phyloP scores from a whole-genome alignment of 64 coral and sea anemone species.

The Dendrophyllia cribrosa region DNA sequence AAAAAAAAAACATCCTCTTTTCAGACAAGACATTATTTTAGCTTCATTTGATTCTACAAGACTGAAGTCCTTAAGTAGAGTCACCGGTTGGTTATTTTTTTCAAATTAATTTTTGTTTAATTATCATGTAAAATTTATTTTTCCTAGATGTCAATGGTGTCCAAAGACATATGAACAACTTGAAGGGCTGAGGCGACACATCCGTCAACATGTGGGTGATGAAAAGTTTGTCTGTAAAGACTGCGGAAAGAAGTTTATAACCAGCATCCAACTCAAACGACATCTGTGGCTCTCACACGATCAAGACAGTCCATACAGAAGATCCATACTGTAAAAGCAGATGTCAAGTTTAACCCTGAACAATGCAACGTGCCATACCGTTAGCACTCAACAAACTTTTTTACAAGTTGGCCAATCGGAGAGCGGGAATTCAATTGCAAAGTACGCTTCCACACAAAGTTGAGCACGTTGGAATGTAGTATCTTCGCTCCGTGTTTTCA shows the following conservation, averaged over 20 bases:
- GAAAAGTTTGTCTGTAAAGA: conserved; percentile 93
- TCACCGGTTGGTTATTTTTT: no score
- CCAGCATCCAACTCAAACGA: conserved; percentile 90
- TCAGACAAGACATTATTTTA: no score
- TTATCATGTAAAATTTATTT: not conserved
- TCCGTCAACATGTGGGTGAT: conserved; percentile 95
- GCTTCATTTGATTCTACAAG: no score
- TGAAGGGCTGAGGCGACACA: conserved; percentile 88
- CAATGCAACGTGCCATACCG: no score
- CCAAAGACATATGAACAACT: conserved; percentile 96
- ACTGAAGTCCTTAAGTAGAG: no score
- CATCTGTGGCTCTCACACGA: conserved; percentile 95
- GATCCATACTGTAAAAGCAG: conserved; percentile 73
- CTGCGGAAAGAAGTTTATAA: conserved; percentile 96
- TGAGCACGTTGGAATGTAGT: no score
- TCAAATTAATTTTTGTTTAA: not conserved
- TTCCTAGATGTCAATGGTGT: conserved; percentile 90
- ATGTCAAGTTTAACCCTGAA: not conserved
- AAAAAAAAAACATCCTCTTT: no score
- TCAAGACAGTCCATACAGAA: conserved; percentile 91
- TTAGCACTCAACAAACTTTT: no score
- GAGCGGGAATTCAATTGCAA: no score
- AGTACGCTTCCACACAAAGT: no score
- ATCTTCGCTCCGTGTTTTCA: no score
- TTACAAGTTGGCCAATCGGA: no score